Percentiles rank a stretch among this genome's conserved stretches.
Evolutionary conservation across 2,113 vertebrate species (phyloP).

Genomic region (Tautogolabrus adspersus): DNA sequence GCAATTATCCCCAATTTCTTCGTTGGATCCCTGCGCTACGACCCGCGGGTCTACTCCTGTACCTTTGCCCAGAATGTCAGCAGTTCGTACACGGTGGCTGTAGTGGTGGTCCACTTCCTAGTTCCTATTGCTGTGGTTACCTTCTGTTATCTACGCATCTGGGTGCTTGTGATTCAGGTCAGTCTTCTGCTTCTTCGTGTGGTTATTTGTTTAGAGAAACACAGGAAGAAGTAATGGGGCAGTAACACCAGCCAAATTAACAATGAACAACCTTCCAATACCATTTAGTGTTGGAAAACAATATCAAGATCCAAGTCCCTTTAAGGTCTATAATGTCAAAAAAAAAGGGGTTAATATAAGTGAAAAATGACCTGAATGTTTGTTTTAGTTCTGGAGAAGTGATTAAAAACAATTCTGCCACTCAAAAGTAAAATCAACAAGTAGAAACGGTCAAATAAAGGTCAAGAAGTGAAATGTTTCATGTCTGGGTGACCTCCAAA

Average conservation of each 20-base stretch:
- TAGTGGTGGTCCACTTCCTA: conserved; percentile 91
- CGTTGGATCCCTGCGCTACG: conserved; percentile 90
- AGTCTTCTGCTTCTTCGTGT: conserved; percentile 21
- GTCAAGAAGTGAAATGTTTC: not conserved
- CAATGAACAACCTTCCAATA: no score
- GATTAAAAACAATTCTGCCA: no score
- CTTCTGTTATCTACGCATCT: conserved; percentile 93
- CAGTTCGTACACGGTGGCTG: conserved; percentile 86
- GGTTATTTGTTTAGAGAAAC: not conserved
- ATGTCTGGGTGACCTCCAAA: no score
- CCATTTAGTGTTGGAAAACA: no score
- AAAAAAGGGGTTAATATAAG: no score
- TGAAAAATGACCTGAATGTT: no score
- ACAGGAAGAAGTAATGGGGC: not conserved
- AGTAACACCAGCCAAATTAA: no score
- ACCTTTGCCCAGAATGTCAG: conserved; percentile 92
- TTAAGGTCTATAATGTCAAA: no score
- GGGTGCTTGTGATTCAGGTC: conserved; percentile 91
- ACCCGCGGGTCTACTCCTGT: conserved; percentile 91
- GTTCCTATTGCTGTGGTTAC: conserved; percentile 90
- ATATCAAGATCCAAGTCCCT: no score
- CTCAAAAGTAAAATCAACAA: no score
- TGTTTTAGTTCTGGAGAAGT: no score
- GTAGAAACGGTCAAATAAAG: not conserved
- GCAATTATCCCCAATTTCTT: conserved; percentile 91